Base-by-base conservation (phyloP, 2,797 vertebrate species). In the Channa striata region DNA sequence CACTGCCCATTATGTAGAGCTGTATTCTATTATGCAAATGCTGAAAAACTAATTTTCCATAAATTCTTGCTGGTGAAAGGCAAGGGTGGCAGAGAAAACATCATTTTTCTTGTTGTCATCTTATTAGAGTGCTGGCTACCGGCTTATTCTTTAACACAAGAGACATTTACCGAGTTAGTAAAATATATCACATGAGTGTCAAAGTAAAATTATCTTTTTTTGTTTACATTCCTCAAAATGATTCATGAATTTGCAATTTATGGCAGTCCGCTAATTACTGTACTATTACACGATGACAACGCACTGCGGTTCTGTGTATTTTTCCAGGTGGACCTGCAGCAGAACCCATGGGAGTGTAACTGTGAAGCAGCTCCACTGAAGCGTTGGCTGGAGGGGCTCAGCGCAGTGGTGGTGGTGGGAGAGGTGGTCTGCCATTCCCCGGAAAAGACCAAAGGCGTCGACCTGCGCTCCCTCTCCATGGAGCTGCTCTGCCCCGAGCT, bases 271-370 rank as follows among this genome's bases (percentile, higher is more conserved):
- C 77, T 74, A 80, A 87, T 86, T 84, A 80, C 69, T 52, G 44
- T 58, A 3, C 64, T 52, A 48, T 72, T 71, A 51, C 60, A 34
- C 68, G 8, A 57, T 88, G 85, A 88, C 84, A 78, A 39, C 17
- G 23, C 8, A n/a, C 75, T 74, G 66, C 69, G 74, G 11, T 78
- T 72, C 57, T 93, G 86, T 0, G 91, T 95, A 63, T 94, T 94
- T 59, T 94, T 96, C 83, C 96, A 99, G 93, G 98, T 99, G 74
- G 98, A 99, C 86, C 95, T 99, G 70, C 97, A 98, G 83, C 97
- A 99, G 90, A 99, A 99, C 89, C 98, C 96, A 0, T 99, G 98
- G 98, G 96, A 98, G 91, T 99, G 98, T 82, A 96, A 94, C 0
- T 99, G 98, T 66, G 95, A 96, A 50, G 97, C 97, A 52, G 93